Conservation (phyloP, 2,888 invertebrate species). For the Volucella bombylans region DNA sequence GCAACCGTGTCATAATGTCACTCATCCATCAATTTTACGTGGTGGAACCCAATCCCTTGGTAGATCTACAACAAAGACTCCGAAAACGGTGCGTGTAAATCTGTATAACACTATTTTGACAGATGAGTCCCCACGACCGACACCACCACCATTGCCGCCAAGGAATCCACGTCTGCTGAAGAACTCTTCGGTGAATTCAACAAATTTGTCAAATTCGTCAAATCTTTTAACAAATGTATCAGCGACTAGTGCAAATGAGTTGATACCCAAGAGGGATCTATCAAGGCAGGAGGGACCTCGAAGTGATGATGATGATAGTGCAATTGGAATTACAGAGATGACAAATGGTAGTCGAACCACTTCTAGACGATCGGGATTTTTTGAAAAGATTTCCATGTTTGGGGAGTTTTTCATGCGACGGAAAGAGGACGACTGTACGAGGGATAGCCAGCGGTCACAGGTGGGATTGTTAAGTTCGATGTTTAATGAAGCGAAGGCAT, state of each 20-base stretch:
- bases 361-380: constrained; percentile 52
- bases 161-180: constrained; percentile 57
- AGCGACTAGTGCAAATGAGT: constrained; percentile 75
- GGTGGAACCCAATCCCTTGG: constrained; percentile 50
- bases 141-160: constrained; percentile 66
- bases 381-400: constrained; percentile 71
- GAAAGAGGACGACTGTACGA: constrained; percentile 75
- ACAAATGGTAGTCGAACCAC: constrained; percentile 8
- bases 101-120: constrained; percentile 74
- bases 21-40: constrained; percentile 58
- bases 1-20: constrained; percentile 28
- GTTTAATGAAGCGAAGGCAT: constrained; percentile 75
- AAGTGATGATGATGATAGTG: constrained; percentile 63
- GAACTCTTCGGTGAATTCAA: constrained; percentile 12
- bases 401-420: constrained; percentile 77
- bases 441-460: constrained; percentile 81
- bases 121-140: constrained; percentile 50
- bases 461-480: constrained; percentile 78
- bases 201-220: constrained; percentile 57
- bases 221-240: constrained; percentile 70
- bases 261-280: constrained; percentile 57
- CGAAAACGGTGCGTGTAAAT: constrained; percentile 63
- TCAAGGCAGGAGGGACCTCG: constrained; percentile 7
- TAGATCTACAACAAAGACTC: constrained; percentile 52
- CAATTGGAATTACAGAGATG: constrained; percentile 40